These are phyloP conservation scores for Eledona agricola DNA, from an alignment of 2,888 invertebrate genomes.

Conservation along the genomic window DNA sequence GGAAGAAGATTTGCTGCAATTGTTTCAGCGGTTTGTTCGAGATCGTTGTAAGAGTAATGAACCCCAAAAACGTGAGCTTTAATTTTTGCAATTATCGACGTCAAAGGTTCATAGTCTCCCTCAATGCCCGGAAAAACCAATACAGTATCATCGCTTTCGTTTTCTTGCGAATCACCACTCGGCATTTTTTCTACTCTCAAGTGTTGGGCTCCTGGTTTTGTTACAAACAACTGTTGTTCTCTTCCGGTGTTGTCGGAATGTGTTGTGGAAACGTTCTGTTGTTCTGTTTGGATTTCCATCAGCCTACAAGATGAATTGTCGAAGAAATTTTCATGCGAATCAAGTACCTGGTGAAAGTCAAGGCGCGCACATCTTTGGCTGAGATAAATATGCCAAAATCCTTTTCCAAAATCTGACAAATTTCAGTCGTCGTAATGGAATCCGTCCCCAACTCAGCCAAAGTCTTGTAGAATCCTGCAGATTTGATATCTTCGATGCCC, in stretches of 20 bases:
- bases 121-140: conserved; percentile 76
- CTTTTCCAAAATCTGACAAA: conserved; percentile 71
- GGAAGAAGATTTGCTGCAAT: not conserved
- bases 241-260: too few species aligned
- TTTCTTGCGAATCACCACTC: not conserved
- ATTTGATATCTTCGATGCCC: conserved; percentile 58
- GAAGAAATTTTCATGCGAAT: too few species aligned
- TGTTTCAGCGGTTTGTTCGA: conserved; percentile 2
- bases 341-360: too few species aligned
- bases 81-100: conserved; percentile 65
- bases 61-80: conserved; percentile 66
- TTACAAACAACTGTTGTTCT: too few species aligned
- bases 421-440: conserved; percentile 77
- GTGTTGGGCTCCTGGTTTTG: too few species aligned
- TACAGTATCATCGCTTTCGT: conserved; percentile 54
- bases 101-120: conserved; percentile 68
- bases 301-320: too few species aligned
- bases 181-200: too few species aligned
- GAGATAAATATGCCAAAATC: conserved; percentile 71
- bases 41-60: conserved; percentile 58
- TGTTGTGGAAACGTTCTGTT: too few species aligned
- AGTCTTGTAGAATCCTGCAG: conserved; percentile 57
- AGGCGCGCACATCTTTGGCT: conserved; percentile 71
- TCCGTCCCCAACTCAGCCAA: conserved; percentile 76
- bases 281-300: too few species aligned